Evolutionary conservation across 2,888 invertebrate species (phyloP).

Genomic region (Bombylius major): DNA sequence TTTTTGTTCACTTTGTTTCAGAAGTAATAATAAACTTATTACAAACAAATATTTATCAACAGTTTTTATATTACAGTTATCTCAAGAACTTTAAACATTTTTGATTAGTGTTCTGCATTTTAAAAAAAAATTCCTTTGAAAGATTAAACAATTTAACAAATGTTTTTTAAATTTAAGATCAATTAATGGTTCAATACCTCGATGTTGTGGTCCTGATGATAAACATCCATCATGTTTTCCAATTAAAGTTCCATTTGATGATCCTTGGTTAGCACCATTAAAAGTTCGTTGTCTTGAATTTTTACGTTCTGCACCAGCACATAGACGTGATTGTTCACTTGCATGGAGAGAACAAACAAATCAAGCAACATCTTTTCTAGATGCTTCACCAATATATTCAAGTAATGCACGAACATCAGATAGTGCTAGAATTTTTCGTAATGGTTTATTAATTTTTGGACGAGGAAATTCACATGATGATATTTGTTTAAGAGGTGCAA

Average conservation of each 20-base stretch:
- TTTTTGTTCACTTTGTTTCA: no score
- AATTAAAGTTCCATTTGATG: conserved; percentile 57
- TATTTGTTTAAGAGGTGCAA: conserved; percentile 56
- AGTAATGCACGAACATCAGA: conserved; percentile 61
- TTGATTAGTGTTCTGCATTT: no score
- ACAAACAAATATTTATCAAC: no score
- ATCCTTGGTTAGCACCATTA: conserved; percentile 57
- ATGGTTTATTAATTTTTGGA: conserved; percentile 55
- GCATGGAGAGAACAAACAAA: conserved; percentile 78
- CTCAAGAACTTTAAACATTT: no score
- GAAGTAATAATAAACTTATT: no score
- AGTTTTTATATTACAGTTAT: no score
- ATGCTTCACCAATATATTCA: conserved; percentile 72
- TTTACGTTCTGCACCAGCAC: conserved; percentile 67
- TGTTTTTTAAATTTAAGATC: conserved; percentile 27
- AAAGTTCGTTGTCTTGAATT: conserved; percentile 72
- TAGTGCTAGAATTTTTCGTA: conserved; percentile 59
- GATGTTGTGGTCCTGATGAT: conserved; percentile 49
- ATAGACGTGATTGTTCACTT: conserved; percentile 63
- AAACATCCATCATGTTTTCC: conserved; percentile 80
- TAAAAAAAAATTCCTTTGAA: no score
- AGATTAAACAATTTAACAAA: no score
- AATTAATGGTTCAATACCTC: conserved; percentile 65
- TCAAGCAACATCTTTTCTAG: conserved; percentile 69
- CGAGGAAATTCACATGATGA: conserved; percentile 54